phyloP scores from a whole-genome alignment of 2,113 vertebrate genomes.

The Eupsittula cactorum region DNA sequence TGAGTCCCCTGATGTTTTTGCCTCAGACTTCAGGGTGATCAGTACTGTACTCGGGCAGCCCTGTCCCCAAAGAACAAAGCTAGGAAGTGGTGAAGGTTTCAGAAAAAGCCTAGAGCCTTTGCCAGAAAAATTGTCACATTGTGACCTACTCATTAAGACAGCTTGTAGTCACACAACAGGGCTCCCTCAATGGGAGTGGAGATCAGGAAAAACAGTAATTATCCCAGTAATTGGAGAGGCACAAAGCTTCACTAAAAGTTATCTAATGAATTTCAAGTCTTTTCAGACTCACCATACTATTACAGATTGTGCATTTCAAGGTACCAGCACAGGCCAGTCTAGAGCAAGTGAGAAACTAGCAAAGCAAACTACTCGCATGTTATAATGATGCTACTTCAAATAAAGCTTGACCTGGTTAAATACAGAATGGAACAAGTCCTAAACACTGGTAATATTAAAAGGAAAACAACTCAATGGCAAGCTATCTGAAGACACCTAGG shows the following conservation, averaged over 20 bases:
- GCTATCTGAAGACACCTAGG: not conserved
- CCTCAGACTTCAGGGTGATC: not conserved
- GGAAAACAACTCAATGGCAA: not conserved
- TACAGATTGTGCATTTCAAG: not conserved
- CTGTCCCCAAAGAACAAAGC: not conserved
- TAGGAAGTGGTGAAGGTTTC: not conserved
- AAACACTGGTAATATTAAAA: not conserved
- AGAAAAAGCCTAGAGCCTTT: not conserved
- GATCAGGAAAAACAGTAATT: constrained; percentile 18
- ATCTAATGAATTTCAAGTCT: not conserved
- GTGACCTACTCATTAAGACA: constrained; percentile 19
- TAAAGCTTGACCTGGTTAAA: not conserved
- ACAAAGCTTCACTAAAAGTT: not conserved
- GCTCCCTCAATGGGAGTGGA: not conserved
- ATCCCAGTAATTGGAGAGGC: not conserved
- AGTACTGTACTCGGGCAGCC: not conserved
- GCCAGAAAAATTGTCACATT: not conserved
- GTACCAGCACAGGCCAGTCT: not conserved
- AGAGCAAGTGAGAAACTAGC: not conserved
- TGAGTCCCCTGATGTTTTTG: not conserved
- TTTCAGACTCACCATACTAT: not conserved
- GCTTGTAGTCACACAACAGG: not conserved
- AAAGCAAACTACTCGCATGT: not conserved
- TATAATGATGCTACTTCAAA: not conserved
- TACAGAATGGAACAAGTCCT: not conserved